Percentiles rank a stretch among this genome's conserved stretches.
Conservation (phyloP, 35 echinoderm and acorn worm species). For the Lytechinus pictus region DNA sequence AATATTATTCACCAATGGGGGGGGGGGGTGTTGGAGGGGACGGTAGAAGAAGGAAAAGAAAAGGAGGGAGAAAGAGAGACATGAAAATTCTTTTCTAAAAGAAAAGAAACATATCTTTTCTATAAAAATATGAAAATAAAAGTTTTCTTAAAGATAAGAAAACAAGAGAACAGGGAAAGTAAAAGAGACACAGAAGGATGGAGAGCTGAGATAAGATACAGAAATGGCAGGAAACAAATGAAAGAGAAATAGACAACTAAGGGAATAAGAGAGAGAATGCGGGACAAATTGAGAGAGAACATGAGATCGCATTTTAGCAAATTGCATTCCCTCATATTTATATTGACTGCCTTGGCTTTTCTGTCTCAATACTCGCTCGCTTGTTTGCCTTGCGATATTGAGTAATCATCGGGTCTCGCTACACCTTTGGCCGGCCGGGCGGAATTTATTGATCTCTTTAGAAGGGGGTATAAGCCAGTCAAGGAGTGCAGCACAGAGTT, state of each 20-base stretch:
- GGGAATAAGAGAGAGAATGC: not conserved
- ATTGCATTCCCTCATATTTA: not conserved
- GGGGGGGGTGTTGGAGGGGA: no score
- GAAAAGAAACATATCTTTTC: no score
- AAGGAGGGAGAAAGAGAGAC: no score
- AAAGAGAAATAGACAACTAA: no score
- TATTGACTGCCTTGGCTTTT: not conserved
- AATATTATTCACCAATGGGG: no score
- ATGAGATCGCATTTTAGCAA: not conserved
- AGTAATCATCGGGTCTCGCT: not conserved
- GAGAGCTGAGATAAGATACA: no score
- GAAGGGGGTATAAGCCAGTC: not conserved
- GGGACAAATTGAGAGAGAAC: not conserved
- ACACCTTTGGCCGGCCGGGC: slow-evolving; percentile 2
- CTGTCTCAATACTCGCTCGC: slow-evolving; percentile 8
- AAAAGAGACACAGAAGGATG: not conserved
- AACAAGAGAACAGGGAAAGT: not conserved
- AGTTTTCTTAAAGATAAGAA: not conserved
- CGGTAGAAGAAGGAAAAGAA: no score
- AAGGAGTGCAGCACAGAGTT: not conserved
- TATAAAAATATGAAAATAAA: no score
- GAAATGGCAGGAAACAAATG: no score
- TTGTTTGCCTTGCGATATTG: slow-evolving; percentile 1
- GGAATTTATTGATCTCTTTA: slow-evolving; percentile 40
- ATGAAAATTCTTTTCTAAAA: no score